Base-by-base conservation (phyloP, 2,113 vertebrate genomes). In the Aphelocoma coerulescens region DNA sequence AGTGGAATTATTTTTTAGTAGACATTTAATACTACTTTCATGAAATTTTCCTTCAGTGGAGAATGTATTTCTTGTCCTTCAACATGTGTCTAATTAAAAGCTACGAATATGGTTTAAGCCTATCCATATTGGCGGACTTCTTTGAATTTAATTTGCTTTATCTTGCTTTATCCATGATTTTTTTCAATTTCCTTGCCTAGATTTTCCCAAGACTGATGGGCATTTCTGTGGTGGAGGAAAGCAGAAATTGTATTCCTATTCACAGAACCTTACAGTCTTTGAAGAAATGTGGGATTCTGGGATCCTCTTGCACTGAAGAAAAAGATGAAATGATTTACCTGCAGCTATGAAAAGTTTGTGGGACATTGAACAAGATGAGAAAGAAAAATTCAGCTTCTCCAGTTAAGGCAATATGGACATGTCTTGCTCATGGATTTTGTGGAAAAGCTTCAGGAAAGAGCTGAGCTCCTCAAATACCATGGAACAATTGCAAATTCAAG, bases 361-460 rank as follows among this genome's bases (percentile, higher is more conserved):
- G 6, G 12, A 59, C 1, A 2, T 1, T 54, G 30, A 55, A 48
- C 1, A 10, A 54, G 9, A 72, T 15, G 1, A 75, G 20, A 68
- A 63, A 44, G 6, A 32, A 35, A 72, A 79, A 27, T 6, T 41
- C 10, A 13, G 3, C 15, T 43, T 68, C 11, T 68, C 7, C 2
- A 5, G 2, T 23, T 65, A 33, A 48, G 8, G 3, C 30, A 73
- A 23, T 58, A 39, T 8, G 8, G 23, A 23, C 13, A 54, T 35
- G 3, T 23, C 13, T 8, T 58, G 4, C 4, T 35, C 27, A 28
- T 33, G 14, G 27, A 66, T 66, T 84, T 68, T 61, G 11, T 28
- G 33, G 24, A 51, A 84, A 46, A 55, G 13, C 16, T 68, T 86
- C 23, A 55, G 30, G 18, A 57, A 52, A 44, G 7, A 28, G 4